Conservation (phyloP, 2,113 vertebrate species). For the Bos taurus region ARS-UCD2.0 NC_037331.1:82371001-82371500, state of each 20-base stretch:
- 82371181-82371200: neutral
- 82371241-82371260: neutral
- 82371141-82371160: neutral
- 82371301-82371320: neutral
- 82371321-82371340: neutral
- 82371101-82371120: neutral
- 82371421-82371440: neutral
- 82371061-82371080: neutral
- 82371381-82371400: neutral
- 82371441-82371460: neutral
- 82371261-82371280: neutral
- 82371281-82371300: neutral
- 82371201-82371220: neutral
- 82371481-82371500: neutral
- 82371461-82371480: neutral
- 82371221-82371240: neutral
- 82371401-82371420: neutral
- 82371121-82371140: neutral
- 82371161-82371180: neutral
- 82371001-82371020: neutral
- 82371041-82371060: neutral
- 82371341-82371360: neutral
- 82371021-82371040: neutral
- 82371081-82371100: neutral
- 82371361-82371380: neutral